Conservation (phyloP, 2,888 invertebrate species). For the Hybos culiciformis region DNA sequence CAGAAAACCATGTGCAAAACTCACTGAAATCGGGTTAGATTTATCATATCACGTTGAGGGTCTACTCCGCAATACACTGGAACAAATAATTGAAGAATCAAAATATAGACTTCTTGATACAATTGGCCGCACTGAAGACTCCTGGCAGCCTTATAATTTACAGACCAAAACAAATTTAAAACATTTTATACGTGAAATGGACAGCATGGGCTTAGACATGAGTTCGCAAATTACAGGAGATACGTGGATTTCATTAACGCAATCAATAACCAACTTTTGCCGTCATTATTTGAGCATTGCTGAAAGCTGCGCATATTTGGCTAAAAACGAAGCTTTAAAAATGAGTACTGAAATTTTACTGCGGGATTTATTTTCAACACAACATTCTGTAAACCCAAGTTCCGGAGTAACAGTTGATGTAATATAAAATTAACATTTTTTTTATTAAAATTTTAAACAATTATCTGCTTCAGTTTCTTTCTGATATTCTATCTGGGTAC, state of each 20-base stretch:
- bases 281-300: slow-evolving; percentile 31
- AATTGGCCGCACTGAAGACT: slow-evolving; percentile 33
- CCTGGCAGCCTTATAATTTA: slow-evolving; percentile 35
- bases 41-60: slow-evolving; percentile 83
- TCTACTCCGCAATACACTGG: slow-evolving; percentile 54
- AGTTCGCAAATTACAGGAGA: slow-evolving; percentile 32
- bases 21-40: slow-evolving; percentile 68
- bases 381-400: slow-evolving; percentile 30
- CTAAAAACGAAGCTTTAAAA: slow-evolving; percentile 30
- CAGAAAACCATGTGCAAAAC: slow-evolving; percentile 39
- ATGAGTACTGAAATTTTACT: slow-evolving; percentile 26
- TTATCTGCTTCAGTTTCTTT: not conserved
- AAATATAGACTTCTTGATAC: slow-evolving; percentile 30
- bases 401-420: slow-evolving; percentile 30
- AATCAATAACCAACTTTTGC: slow-evolving; percentile 32
- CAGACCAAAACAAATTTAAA: slow-evolving; percentile 34
- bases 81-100: slow-evolving; percentile 33
- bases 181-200: slow-evolving; percentile 28
- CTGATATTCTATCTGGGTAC: not conserved
- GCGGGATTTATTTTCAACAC: slow-evolving; percentile 29
- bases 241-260: slow-evolving; percentile 34
- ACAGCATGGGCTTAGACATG: slow-evolving; percentile 30
- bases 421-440: slow-evolving; percentile 14
- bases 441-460: not conserved
- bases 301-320: slow-evolving; percentile 30